Evolutionary conservation across 1,140 invertebrate genomes (phyloP).

Genomic region (Meloidogyne floridensis): DNA sequence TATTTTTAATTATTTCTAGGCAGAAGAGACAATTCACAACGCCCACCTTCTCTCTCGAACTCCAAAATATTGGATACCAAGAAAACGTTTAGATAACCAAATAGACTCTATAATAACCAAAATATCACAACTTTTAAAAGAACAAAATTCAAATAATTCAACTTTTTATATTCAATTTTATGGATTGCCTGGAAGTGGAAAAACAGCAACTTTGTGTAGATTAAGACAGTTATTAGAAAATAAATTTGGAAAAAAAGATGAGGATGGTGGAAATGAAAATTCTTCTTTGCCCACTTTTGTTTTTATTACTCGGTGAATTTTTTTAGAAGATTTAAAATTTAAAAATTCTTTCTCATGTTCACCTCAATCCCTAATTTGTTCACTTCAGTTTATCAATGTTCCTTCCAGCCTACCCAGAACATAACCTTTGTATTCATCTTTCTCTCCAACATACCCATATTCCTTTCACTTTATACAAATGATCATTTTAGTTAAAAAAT

Average conservation of each 20-base stretch:
- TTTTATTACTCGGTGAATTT: constrained; percentile 7
- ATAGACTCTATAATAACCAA: constrained; percentile 22
- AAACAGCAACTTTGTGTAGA: constrained; percentile 53
- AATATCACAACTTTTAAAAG: constrained; percentile 13
- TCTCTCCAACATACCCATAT: too few species aligned
- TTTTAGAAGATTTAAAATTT: neutral
- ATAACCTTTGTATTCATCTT: too few species aligned
- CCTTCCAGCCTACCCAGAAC: too few species aligned
- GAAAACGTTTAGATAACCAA: constrained; percentile 19
- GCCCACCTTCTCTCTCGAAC: constrained; percentile 7
- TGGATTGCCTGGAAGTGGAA: constrained; percentile 41
- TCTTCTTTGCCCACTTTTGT: neutral
- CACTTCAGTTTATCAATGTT: too few species aligned
- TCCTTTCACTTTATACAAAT: too few species aligned
- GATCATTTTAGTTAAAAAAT: too few species aligned
- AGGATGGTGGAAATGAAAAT: neutral
- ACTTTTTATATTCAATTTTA: constrained; percentile 45
- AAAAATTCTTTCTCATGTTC: neutral
- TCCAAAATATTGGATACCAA: constrained; percentile 24
- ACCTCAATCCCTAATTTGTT: too few species aligned
- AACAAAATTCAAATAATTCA: constrained; percentile 12
- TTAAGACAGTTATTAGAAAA: constrained; percentile 31
- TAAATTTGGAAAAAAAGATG: constrained; percentile 2
- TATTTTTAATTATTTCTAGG: constrained; percentile 10
- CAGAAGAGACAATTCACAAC: constrained; percentile 28